phyloP scores from a whole-genome alignment of 2,113 vertebrate genomes.

The Condylura cristata region DNA sequence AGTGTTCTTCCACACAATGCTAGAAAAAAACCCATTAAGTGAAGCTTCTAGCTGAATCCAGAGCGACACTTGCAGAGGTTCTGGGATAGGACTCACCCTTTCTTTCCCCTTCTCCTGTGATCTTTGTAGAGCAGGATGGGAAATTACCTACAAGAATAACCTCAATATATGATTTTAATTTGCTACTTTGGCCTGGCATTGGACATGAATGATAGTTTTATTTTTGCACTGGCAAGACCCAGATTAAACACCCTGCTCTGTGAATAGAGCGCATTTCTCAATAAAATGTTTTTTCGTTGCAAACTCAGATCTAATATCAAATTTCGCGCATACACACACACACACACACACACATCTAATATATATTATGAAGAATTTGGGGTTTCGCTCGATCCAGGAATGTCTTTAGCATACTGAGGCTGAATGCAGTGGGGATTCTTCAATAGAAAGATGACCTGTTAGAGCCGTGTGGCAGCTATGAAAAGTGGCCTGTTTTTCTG shows the following conservation, averaged over 20 bases:
- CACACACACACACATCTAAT: no score
- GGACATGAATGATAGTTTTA: background rate
- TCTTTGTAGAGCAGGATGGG: background rate
- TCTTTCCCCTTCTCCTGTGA: background rate
- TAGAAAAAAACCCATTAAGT: background rate
- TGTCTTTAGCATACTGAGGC: conserved; percentile 1
- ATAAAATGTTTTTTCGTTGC: conserved; percentile 22
- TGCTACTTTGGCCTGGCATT: background rate
- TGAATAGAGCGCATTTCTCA: conserved; percentile 12
- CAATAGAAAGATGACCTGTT: conserved; percentile 31
- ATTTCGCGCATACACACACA: background rate
- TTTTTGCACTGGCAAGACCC: background rate
- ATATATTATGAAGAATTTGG: background rate
- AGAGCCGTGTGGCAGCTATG: conserved; percentile 23
- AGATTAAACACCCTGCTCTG: background rate
- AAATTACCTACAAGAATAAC: background rate
- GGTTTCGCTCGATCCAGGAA: background rate
- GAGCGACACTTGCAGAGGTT: background rate
- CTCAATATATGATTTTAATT: background rate
- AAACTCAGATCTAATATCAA: conserved; percentile 31
- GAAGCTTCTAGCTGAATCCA: background rate
- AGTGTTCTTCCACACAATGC: background rate
- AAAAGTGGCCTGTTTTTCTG: conserved; percentile 28
- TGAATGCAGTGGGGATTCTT: conserved; percentile 51
- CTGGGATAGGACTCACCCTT: background rate